Evolutionary conservation across 1,140 invertebrate genomes (phyloP).

Genomic region (Chlorops oryzae): DNA sequence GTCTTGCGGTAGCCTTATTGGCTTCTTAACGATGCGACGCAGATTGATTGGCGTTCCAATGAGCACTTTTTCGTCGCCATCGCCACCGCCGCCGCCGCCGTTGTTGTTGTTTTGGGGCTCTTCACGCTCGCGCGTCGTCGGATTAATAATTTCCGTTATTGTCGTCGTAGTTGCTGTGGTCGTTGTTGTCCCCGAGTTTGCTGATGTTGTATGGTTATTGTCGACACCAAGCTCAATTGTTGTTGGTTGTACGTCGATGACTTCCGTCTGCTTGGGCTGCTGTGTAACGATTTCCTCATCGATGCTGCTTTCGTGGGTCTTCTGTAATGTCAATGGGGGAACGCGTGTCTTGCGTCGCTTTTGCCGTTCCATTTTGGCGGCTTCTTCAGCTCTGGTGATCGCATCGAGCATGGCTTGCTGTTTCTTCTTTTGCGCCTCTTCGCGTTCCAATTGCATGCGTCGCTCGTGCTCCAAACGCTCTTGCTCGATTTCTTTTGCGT

Average conservation of each 20-base stretch:
- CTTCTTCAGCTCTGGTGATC: slow-evolving; percentile 52
- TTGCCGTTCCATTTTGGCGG: slow-evolving; percentile 49
- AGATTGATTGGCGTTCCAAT: slow-evolving; percentile 45
- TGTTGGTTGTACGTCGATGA: slow-evolving; percentile 9
- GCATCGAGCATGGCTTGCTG: slow-evolving; percentile 53
- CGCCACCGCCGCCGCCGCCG: background rate
- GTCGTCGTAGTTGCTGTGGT: slow-evolving; percentile 1
- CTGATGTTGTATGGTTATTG: too few species aligned
- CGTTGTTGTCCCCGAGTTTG: slow-evolving; percentile 28
- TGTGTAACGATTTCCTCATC: background rate
- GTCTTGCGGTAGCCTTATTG: slow-evolving; percentile 20
- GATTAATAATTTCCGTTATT: background rate
- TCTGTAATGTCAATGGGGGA: slow-evolving; percentile 5
- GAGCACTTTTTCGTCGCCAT: slow-evolving; percentile 38
- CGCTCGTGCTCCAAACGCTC: slow-evolving; percentile 52
- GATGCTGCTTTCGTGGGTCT: background rate
- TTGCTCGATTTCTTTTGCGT: slow-evolving; percentile 55
- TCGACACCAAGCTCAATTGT: slow-evolving; percentile 23
- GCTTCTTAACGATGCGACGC: slow-evolving; percentile 35
- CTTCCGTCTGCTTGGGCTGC: background rate
- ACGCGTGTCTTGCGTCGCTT: slow-evolving; percentile 35
- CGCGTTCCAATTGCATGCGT: slow-evolving; percentile 50
- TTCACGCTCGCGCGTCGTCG: too few species aligned
- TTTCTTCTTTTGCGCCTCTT: slow-evolving; percentile 51
- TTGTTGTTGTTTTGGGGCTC: background rate